These are phyloP conservation scores for Macrobrachium rosenbergii DNA, from an alignment of 1,140 invertebrate genomes.

Conservation along the genomic window DNA sequence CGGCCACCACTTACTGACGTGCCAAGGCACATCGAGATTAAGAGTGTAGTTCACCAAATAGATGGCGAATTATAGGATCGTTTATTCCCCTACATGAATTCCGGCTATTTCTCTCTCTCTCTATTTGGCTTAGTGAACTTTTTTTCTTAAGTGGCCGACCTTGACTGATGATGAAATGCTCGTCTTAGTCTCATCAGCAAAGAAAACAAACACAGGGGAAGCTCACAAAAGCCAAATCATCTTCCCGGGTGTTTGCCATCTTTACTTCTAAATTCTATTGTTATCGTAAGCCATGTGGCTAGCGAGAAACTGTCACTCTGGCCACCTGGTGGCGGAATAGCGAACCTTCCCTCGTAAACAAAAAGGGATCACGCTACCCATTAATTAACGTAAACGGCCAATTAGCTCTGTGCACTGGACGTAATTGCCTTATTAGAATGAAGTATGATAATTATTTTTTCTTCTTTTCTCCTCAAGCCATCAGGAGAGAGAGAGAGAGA, in stretches of 20 bases:
- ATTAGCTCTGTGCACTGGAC: slow-evolving; percentile 44
- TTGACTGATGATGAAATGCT: no score
- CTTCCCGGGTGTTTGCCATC: background rate
- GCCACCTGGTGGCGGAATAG: slow-evolving; percentile 37
- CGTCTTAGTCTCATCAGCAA: no score
- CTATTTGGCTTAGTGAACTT: no score
- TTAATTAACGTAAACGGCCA: slow-evolving; percentile 54
- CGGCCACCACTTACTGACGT: no score
- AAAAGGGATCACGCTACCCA: slow-evolving; percentile 21
- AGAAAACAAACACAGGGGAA: background rate
- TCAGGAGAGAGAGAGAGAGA: background rate
- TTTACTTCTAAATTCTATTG: background rate
- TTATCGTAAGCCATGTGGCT: slow-evolving; percentile 16
- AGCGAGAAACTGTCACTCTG: slow-evolving; percentile 20
- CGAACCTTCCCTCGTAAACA: slow-evolving; percentile 35
- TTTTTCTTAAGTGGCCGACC: no score
- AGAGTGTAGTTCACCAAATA: no score
- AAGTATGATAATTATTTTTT: slow-evolving; percentile 23
- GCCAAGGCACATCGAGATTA: no score
- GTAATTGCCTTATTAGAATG: slow-evolving; percentile 51
- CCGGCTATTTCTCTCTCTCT: no score
- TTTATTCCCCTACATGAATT: no score
- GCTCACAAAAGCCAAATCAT: background rate
- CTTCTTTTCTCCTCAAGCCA: background rate
- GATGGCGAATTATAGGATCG: no score